Evolutionary conservation across 2,113 vertebrate species (phyloP), one percentile per base, ranked within the genome.

Genomic region (Psilopogon haemacephalus): DNA sequence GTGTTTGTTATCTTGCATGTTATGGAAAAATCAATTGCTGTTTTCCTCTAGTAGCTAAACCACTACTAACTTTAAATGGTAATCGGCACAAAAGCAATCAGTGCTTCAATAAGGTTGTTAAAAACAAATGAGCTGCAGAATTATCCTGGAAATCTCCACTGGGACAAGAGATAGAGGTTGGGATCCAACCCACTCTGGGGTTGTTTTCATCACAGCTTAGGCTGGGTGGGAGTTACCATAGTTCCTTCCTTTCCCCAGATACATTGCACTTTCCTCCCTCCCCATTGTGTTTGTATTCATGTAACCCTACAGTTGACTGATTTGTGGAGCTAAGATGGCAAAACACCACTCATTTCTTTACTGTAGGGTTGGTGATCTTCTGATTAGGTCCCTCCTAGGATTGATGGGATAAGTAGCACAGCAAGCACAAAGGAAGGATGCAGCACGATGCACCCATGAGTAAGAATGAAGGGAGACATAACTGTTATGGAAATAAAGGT

Each of bases 111-210:
- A 82, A 87, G 15, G 82, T 35, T 88, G 87, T 89, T 89, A 85
- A 90, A 95, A 90, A 69, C 11, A 73, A 72, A 72, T 73, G 44
- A 79, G 59, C 55, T 88, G 50, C 71, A 89, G 59, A 93, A 86
- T 88, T 81, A 79, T 28, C 50, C 70, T 88, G 67, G 55, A 89
- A 84, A 86, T 82, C 92, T 90, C 48, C 50, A 5, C 6, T 59
- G 27, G 58, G 28, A 82, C 52, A 84, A 64, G 54, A 88, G 90
- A 87, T 65, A 74, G 63, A 68, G 9, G 20, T 4, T 82, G 63
- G 68, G 84, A 89, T 91, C 28, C 55, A 89, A 28, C 20, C 15
- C 50, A 54, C 38, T 65, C 62, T 20, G 68, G 46, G 56, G 40
- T 26, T 40, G 37, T 26, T 82, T 90, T 82, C 63, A 82, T 40